phyloP scores from a whole-genome alignment of 2,113 vertebrate species.

The Noctilio leporinus region DNA sequence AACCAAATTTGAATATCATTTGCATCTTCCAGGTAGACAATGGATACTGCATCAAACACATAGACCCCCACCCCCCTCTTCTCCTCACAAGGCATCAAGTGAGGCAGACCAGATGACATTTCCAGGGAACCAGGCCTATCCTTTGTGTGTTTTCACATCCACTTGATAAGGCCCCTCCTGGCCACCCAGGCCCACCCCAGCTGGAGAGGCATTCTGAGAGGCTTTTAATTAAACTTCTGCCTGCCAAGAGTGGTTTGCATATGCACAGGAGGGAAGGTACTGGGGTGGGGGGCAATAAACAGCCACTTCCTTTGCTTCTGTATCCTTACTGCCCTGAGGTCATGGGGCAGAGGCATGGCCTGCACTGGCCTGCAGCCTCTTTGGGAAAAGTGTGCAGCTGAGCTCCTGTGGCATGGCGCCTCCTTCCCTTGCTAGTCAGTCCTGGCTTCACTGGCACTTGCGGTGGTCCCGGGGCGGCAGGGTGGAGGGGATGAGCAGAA shows the following conservation, averaged over 20 bases:
- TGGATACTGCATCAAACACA: constrained; percentile 25
- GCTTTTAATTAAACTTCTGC: constrained; percentile 77
- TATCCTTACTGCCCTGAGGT: background rate
- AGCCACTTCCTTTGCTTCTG: background rate
- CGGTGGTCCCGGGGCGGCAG: constrained; percentile 17
- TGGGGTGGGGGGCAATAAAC: constrained; percentile 53
- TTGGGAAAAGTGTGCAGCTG: background rate
- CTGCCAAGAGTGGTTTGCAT: constrained; percentile 69
- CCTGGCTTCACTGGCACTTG: background rate
- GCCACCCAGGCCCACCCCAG: constrained; percentile 35
- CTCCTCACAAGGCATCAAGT: background rate
- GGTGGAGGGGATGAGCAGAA: background rate
- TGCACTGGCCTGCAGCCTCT: background rate
- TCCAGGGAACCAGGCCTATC: constrained; percentile 46
- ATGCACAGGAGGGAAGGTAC: constrained; percentile 37
- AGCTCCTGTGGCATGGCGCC: accelerated
- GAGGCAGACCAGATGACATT: constrained; percentile 62
- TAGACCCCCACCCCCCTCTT: accelerated
- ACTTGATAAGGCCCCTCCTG: constrained; percentile 58
- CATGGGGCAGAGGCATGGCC: constrained; percentile 20
- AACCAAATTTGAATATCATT: constrained; percentile 80
- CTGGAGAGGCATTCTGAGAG: constrained; percentile 65
- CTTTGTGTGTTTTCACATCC: constrained; percentile 37
- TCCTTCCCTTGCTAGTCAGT: constrained; percentile 38
- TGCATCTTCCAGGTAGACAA: constrained; percentile 82